Percentiles rank a stretch among this genome's conserved stretches.
phyloP scores from a whole-genome alignment of 2,888 invertebrate species.

The Capitulum mitella region DNA sequence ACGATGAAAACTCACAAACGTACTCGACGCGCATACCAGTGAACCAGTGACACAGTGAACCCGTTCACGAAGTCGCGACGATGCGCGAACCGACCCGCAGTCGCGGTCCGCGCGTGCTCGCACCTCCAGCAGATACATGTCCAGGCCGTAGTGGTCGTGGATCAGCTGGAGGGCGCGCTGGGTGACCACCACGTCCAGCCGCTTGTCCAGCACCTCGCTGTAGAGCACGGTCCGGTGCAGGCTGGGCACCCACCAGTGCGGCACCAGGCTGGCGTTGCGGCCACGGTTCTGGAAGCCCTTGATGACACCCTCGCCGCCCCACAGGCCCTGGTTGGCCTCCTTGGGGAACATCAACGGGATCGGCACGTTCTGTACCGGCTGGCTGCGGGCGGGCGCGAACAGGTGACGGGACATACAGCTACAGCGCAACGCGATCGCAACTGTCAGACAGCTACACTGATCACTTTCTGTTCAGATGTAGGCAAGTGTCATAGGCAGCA shows the following conservation, averaged over 20 bases:
- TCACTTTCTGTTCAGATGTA: too few relatives aligned
- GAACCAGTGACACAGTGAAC: slow-evolving; percentile 9
- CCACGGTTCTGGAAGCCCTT: slow-evolving; percentile 66
- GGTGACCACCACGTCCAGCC: slow-evolving; percentile 75
- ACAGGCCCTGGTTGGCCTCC: slow-evolving; percentile 75
- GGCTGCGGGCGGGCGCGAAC: slow-evolving; percentile 24
- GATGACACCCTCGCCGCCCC: slow-evolving; percentile 94
- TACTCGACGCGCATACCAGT: background rate
- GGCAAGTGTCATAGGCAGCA: too few relatives aligned
- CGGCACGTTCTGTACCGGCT: slow-evolving; percentile 60
- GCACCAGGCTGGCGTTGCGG: slow-evolving; percentile 17
- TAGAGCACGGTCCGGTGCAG: slow-evolving; percentile 72
- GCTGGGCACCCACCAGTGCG: slow-evolving; percentile 73
- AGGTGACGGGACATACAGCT: background rate
- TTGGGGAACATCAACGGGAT: slow-evolving; percentile 68
- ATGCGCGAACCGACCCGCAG: background rate
- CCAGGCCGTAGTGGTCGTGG: slow-evolving; percentile 84
- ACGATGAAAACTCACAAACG: background rate
- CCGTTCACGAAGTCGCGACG: slow-evolving; percentile 24
- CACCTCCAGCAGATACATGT: slow-evolving; percentile 83
- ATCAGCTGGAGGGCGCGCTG: slow-evolving; percentile 73
- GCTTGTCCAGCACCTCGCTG: slow-evolving; percentile 79
- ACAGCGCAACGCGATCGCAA: too few relatives aligned
- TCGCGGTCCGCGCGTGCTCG: background rate
- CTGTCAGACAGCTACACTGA: too few relatives aligned